A percentile compares a stretch with the other conserved stretches of the same genome.
Conservation (phyloP, 2,797 vertebrate genomes). For the Graptemys geographica region DNA sequence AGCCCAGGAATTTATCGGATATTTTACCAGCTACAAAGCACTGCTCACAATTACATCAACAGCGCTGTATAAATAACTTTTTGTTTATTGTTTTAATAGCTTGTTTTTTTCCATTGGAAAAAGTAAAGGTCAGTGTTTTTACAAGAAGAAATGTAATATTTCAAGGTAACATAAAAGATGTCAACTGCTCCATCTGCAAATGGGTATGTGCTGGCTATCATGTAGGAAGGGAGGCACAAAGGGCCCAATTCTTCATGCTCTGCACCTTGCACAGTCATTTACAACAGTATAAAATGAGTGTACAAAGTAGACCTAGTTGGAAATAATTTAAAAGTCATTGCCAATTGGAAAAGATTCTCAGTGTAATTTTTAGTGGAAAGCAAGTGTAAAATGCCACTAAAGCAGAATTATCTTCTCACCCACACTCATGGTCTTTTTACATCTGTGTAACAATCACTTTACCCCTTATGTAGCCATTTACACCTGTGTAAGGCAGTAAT, state of each 20-base stretch:
- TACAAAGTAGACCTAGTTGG: not conserved
- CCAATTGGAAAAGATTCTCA: not conserved
- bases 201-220: not conserved
- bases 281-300: not conserved
- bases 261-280: not conserved
- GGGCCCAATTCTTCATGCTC: not conserved
- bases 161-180: not conserved
- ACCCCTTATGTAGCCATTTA: not conserved
- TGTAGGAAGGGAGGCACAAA: not conserved
- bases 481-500: not conserved
- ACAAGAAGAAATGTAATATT: not conserved
- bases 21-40: not conserved
- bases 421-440: not conserved
- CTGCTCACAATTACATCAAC: not conserved
- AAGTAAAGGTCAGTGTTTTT: not conserved
- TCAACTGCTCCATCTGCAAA: not conserved
- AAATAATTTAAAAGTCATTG: not conserved
- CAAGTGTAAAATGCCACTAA: not conserved
- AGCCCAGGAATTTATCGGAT: too few relatives aligned
- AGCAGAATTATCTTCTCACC: not conserved
- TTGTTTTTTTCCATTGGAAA: not conserved
- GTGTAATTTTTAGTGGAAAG: not conserved
- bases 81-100: not conserved
- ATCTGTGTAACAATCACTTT: not conserved
- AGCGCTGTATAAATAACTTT: not conserved